Percentiles rank a stretch among this genome's conserved stretches.
phyloP scores from a whole-genome alignment of 2,113 vertebrate genomes.

The Dinomys branickii region DNA sequence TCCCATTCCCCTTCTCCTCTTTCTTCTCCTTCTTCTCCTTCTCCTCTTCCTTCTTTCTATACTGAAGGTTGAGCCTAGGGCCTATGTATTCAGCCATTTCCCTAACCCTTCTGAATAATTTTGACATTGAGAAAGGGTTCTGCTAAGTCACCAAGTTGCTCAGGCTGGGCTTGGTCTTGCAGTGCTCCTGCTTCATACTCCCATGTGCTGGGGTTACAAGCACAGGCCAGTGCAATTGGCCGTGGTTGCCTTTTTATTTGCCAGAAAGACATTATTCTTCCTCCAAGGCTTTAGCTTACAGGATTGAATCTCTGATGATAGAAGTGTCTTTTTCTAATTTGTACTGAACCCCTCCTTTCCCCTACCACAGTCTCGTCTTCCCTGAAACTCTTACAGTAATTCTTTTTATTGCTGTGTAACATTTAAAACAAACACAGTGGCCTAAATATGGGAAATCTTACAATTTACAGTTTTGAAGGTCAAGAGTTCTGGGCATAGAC shows the following conservation, averaged over 20 bases:
- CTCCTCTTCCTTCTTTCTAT: not conserved
- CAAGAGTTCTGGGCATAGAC: not conserved
- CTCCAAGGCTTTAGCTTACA: not conserved
- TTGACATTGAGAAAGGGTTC: not conserved
- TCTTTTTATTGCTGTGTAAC: not conserved
- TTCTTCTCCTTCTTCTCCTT: no score
- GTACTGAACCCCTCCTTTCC: not conserved
- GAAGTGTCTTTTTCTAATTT: not conserved
- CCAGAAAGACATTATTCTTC: not conserved
- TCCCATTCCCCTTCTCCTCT: no score
- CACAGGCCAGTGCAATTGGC: not conserved
- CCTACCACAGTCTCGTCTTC: not conserved
- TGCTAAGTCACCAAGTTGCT: not conserved
- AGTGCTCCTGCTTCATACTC: not conserved
- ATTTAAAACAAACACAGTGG: not conserved
- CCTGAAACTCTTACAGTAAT: not conserved
- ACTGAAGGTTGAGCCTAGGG: not conserved
- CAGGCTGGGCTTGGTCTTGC: not conserved
- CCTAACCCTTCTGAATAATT: not conserved
- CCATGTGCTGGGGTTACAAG: not conserved
- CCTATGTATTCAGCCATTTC: not conserved
- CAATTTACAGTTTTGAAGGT: not conserved
- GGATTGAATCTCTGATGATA: not conserved
- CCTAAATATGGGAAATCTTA: not conserved
- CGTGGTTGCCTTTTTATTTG: not conserved